phyloP scores from a whole-genome alignment of 1,140 invertebrate genomes.

The Polypedilum pembai region DNA sequence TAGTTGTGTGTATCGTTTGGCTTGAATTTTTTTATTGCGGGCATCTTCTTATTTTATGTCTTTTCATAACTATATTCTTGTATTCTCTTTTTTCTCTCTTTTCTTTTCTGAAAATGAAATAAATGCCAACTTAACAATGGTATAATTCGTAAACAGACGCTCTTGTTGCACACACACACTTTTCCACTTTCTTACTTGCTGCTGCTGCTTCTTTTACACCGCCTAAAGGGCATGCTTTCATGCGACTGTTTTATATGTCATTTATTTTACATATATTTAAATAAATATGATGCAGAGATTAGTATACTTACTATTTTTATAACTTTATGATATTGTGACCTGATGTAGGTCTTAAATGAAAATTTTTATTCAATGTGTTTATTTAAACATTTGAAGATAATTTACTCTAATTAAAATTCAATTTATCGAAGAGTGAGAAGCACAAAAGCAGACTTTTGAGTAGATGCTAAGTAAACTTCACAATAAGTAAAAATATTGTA shows the following conservation, averaged over 20 bases:
- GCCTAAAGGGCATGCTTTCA: too few species aligned
- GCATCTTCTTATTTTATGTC: constrained; percentile 15
- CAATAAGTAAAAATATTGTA: background rate
- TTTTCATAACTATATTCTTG: constrained; percentile 24
- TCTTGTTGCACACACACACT: background rate
- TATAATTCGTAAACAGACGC: background rate
- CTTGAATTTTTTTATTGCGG: constrained; percentile 4
- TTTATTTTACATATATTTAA: too few species aligned
- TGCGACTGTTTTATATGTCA: too few species aligned
- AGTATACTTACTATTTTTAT: too few species aligned
- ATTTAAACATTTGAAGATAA: background rate
- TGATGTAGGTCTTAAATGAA: too few species aligned
- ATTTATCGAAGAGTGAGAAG: background rate
- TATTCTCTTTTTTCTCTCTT: background rate
- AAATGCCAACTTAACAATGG: constrained; percentile 20
- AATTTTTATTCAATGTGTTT: too few species aligned
- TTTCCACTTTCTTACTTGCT: too few species aligned
- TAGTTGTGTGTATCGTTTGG: background rate
- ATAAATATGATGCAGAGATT: too few species aligned
- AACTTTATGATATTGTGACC: too few species aligned
- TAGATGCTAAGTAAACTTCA: background rate
- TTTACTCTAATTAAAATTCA: constrained; percentile 28
- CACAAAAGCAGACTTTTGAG: background rate
- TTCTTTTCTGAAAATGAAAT: background rate
- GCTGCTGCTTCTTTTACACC: too few species aligned